These are phyloP conservation scores for Eilema depressum DNA, from an alignment of 2,888 invertebrate species.

Conservation along the genomic window DNA sequence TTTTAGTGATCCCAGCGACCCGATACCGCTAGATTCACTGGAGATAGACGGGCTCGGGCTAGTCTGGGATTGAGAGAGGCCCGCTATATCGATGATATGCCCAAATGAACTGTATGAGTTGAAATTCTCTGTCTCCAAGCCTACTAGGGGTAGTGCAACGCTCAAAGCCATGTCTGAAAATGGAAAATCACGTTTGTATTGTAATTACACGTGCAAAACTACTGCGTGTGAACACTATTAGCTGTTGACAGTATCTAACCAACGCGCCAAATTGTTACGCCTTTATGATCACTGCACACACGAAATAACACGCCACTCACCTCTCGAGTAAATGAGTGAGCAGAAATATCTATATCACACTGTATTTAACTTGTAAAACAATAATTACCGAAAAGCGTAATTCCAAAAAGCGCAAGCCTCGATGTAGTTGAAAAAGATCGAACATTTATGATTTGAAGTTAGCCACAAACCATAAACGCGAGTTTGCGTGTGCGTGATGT, in stretches of 20 bases:
- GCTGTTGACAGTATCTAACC: conserved; percentile 82
- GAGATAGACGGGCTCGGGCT: conserved; percentile 87
- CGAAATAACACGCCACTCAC: conserved; percentile 56
- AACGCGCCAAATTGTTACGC: conserved; percentile 81
- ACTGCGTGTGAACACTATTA: conserved; percentile 73
- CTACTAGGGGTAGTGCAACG: conserved; percentile 87
- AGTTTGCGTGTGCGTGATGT: conserved; percentile 80
- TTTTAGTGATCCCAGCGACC: conserved; percentile 86
- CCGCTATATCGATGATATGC: conserved; percentile 85
- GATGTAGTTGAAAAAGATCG: conserved; percentile 84
- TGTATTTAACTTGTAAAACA: conserved; percentile 66
- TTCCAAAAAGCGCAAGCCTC: conserved; percentile 83
- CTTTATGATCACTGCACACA: conserved; percentile 60
- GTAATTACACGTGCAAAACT: conserved; percentile 82
- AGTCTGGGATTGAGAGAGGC: conserved; percentile 80
- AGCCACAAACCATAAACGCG: conserved; percentile 60
- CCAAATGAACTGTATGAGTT: conserved; percentile 81
- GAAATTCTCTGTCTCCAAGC: conserved; percentile 85
- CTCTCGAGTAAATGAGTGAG: conserved; percentile 56
- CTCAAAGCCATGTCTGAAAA: conserved; percentile 88
- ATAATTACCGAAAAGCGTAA: conserved; percentile 84
- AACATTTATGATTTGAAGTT: conserved; percentile 84
- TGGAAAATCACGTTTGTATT: conserved; percentile 70
- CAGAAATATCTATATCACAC: conserved; percentile 56
- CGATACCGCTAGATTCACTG: conserved; percentile 89